Evolutionary conservation across 2,113 vertebrate genomes (phyloP), one percentile per base, ranked within the genome.

Genomic region (Poeciliopsis prolifica): DNA sequence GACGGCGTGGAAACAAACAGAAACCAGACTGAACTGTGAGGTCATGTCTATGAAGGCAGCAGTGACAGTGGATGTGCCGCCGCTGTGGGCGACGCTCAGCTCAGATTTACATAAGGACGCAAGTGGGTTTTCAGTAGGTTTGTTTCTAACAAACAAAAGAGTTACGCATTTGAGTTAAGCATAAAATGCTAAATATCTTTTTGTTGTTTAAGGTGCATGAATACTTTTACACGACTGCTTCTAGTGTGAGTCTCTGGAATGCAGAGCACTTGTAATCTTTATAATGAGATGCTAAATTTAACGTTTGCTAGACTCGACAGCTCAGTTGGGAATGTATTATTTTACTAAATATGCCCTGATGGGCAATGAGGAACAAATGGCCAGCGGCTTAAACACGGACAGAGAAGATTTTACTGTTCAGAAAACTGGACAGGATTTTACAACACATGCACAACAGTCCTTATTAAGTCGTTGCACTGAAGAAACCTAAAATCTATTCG

Each of bases 251-350:
- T 26, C 51, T 26, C 17, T 2, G 70, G 9, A 67, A 71, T 54
- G 54, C 17, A 58, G 42, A 67, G 35, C 67, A 37, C 37, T 73
- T 44, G n/a, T 61, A 37, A 51, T 60, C 30, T 54, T 82, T 33
- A 17, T 76, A 79, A 73, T 80, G 22, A 66, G 28, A 70, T 83
- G 68, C 61, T 74, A 62, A 79, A 61, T 26, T 11, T 35, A 29
- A 61, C 68, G 8, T 71, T 83, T 74, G 58, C 58, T 28, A 35
- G 58, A 66, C 1, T 2, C 54, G 51, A 24, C 68, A 40, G 61
- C 19, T 71, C 15, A 77, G 13, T 64, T 33, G 61, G 63, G 28
- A 58, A 66, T 40, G 65, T 70, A 19, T 77, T 19, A 65, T 75
- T 84, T 37, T 30, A 66, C 51, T 74, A 75, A 65, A 68, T 61